Percentiles rank a stretch among this genome's conserved stretches.
Conservation (phyloP, 2,888 invertebrate genomes). For the Melinopterus prodromus region DNA sequence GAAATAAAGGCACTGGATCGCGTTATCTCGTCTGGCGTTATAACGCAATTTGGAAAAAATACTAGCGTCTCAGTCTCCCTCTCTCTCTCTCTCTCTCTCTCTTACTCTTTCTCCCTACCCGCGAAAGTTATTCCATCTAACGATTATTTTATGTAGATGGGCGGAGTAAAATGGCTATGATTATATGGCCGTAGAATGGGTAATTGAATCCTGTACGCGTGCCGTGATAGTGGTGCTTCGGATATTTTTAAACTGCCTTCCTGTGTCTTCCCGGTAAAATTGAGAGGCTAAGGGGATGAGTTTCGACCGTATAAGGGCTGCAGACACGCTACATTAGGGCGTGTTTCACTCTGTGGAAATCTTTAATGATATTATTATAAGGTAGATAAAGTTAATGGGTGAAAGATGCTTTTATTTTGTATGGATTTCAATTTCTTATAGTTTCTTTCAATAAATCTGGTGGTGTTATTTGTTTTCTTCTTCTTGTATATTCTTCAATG, state of each 20-base stretch:
- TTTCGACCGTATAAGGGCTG: background rate
- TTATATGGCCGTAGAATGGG: background rate
- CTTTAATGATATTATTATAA: background rate
- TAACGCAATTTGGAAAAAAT: background rate
- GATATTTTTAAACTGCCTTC: background rate
- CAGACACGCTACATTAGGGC: background rate
- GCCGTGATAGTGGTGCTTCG: background rate
- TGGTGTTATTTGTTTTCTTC: too few relatives aligned
- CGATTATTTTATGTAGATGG: background rate
- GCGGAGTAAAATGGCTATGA: background rate
- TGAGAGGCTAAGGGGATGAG: background rate
- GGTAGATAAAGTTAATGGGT: background rate
- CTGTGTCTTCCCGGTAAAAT: background rate
- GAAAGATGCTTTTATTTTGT: too few relatives aligned
- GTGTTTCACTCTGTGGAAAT: background rate
- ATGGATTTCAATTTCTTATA: too few relatives aligned
- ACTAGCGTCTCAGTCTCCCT: background rate
- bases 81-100: background rate
- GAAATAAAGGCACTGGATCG: background rate
- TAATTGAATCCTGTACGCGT: background rate
- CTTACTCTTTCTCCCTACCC: background rate
- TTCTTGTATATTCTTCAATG: too few relatives aligned
- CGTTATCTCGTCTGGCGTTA: background rate
- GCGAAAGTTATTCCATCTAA: background rate
- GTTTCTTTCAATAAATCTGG: too few relatives aligned